Conservation (phyloP, 2,797 vertebrate genomes). For the Ceryle rudis region DNA sequence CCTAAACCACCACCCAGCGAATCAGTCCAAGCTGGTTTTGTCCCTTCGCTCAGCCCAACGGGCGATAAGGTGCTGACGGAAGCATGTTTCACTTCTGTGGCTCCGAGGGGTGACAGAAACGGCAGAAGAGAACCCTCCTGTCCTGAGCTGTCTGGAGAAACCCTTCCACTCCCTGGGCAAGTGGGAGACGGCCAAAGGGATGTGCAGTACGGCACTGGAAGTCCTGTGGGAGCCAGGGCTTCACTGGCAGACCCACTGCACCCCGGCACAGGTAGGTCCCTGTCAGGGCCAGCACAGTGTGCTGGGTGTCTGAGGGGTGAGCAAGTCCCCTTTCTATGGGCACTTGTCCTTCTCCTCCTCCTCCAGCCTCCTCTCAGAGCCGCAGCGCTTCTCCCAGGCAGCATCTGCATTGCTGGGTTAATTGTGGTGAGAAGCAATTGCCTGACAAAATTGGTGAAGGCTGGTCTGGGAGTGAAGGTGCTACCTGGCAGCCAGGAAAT, state of each 20-base stretch:
- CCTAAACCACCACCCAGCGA: neutral
- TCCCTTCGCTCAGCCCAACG: conserved; percentile 34
- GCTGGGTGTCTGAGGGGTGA: neutral
- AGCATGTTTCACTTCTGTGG: neutral
- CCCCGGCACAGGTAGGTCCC: conserved; percentile 82
- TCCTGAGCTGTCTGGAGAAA: conserved; percentile 83
- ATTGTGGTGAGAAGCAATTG: neutral
- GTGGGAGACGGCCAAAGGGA: conserved; percentile 85
- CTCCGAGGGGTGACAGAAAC: conserved; percentile 82
- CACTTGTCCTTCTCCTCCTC: neutral
- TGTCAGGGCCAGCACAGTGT: accelerated
- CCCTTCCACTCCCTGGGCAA: conserved; percentile 84
- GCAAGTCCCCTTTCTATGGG: neutral
- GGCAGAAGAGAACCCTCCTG: conserved; percentile 78
- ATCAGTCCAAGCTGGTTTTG: conserved; percentile 31
- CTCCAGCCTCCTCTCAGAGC: neutral
- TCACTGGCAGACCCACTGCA: conserved; percentile 88
- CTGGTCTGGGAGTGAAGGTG: neutral
- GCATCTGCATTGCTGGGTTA: accelerated
- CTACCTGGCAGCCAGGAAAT: neutral
- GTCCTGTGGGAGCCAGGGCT: conserved; percentile 83
- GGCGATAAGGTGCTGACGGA: neutral
- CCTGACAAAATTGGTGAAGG: neutral
- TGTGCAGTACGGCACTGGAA: conserved; percentile 85
- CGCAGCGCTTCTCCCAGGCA: accelerated